These are phyloP conservation scores for Phymatocera aterrima DNA, from an alignment of 2,888 invertebrate species.

Conservation along the genomic window DNA sequence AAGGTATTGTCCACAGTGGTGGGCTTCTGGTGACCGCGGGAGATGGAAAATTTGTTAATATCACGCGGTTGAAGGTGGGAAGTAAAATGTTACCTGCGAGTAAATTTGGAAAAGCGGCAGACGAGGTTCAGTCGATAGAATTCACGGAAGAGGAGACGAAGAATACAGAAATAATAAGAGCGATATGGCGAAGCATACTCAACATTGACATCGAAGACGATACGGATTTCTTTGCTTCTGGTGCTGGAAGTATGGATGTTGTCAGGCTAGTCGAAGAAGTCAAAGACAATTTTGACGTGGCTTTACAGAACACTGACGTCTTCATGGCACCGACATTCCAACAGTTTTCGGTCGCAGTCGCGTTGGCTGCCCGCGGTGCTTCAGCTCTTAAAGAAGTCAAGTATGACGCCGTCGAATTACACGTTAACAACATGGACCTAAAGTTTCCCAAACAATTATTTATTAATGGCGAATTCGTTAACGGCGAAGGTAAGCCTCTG, in stretches of 20 bases:
- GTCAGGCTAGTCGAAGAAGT: conserved; percentile 95
- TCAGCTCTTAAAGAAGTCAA: conserved; percentile 77
- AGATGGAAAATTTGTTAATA: conserved; percentile 88
- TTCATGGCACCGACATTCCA: conserved; percentile 94
- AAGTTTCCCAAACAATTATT: conserved; percentile 94
- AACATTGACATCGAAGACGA: conserved; percentile 82
- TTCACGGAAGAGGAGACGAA: conserved; percentile 85
- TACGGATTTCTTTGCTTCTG: conserved; percentile 95
- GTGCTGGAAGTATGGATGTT: conserved; percentile 98
- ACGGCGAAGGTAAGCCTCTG: conserved; percentile 82
- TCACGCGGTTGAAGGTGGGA: conserved; percentile 85
- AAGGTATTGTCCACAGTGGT: conserved; percentile 83
- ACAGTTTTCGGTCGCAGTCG: conserved; percentile 85
- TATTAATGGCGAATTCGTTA: conserved; percentile 92
- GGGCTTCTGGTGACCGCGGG: conserved; percentile 90
- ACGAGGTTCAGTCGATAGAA: conserved; percentile 78
- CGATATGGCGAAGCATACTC: conserved; percentile 91
- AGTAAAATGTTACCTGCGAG: conserved; percentile 89
- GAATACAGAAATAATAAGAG: conserved; percentile 80
- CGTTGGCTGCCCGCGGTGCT: conserved; percentile 82
- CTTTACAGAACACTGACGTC: conserved; percentile 91
- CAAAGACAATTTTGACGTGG: conserved; percentile 86
- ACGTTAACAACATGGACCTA: conserved; percentile 89
- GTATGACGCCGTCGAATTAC: conserved; percentile 86
- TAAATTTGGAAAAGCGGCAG: conserved; percentile 83